phyloP scores from a whole-genome alignment of 2,113 vertebrate species.

The Pardalotus punctatus region DNA sequence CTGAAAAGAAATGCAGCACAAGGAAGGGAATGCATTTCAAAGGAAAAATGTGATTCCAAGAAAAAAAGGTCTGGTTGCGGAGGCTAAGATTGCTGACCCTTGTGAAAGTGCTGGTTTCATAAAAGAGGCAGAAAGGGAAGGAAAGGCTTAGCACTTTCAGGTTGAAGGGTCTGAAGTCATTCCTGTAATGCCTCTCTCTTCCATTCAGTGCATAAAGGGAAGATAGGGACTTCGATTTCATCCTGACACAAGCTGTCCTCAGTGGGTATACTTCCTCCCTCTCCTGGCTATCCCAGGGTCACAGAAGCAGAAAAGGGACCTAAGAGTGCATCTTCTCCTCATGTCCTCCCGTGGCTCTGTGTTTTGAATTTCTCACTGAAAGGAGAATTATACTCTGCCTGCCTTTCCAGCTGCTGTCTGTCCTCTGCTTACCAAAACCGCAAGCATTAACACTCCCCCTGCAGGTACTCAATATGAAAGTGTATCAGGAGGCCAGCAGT shows the following conservation, averaged over 20 bases:
- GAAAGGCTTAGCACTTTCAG: background rate
- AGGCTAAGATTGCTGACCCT: background rate
- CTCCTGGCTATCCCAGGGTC: background rate
- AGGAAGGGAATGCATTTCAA: background rate
- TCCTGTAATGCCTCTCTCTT: background rate
- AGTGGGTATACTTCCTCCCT: background rate
- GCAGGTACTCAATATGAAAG: background rate
- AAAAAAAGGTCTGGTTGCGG: background rate
- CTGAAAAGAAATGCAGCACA: background rate
- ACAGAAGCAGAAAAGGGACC: background rate
- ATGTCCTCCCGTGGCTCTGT: background rate
- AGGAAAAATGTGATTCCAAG: background rate
- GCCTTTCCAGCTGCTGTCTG: background rate
- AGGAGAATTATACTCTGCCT: background rate
- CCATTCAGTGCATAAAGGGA: background rate
- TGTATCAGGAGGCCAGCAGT: background rate
- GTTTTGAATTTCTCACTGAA: background rate
- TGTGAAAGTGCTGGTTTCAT: background rate
- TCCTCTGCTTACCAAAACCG: background rate
- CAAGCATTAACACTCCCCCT: background rate
- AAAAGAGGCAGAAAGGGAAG: background rate
- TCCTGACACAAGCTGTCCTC: background rate
- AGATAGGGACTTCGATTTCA: background rate
- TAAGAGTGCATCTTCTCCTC: background rate
- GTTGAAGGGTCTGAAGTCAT: background rate